A percentile compares a stretch with the other conserved stretches of the same genome.
phyloP scores from a whole-genome alignment of 2,797 vertebrate genomes.

The Propithecus deckenii region DNA sequence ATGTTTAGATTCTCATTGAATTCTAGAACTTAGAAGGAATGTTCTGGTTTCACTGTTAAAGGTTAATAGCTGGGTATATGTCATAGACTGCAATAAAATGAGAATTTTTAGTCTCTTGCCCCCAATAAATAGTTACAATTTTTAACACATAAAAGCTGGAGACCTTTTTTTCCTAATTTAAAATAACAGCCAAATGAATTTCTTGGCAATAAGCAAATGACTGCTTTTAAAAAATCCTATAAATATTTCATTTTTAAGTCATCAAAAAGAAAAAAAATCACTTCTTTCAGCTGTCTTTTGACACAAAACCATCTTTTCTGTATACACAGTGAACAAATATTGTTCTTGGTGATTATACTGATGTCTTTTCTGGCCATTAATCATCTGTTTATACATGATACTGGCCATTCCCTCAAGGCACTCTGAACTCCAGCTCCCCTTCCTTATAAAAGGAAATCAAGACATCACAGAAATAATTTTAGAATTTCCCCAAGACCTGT shows the following conservation, averaged over 20 bases:
- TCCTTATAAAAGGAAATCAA: not conserved
- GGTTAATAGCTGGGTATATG: slow-evolving; percentile 48
- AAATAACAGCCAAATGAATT: slow-evolving; percentile 58
- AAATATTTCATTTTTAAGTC: slow-evolving; percentile 53
- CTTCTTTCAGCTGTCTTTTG: slow-evolving; percentile 30
- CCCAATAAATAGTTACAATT: slow-evolving; percentile 60
- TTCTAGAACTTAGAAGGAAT: slow-evolving; percentile 62
- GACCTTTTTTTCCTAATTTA: slow-evolving; percentile 25
- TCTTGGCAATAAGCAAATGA: slow-evolving; percentile 51
- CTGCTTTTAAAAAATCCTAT: slow-evolving; percentile 31
- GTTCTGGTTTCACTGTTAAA: slow-evolving; percentile 39
- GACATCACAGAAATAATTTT: not conserved
- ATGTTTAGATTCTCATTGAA: slow-evolving; percentile 71
- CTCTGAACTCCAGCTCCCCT: not conserved
- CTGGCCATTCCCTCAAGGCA: not conserved
- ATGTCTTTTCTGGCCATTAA: not conserved
- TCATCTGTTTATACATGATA: not conserved
- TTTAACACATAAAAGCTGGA: slow-evolving; percentile 67
- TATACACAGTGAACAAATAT: not conserved
- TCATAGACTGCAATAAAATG: slow-evolving; percentile 49
- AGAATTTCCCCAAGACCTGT: not conserved
- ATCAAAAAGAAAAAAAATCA: slow-evolving; percentile 27
- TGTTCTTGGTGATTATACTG: slow-evolving; percentile 4
- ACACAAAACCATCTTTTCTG: slow-evolving; percentile 18
- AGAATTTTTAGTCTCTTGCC: slow-evolving; percentile 10